phyloP scores from a whole-genome alignment of 2,888 invertebrate species.

The Catocala fraxini region DNA sequence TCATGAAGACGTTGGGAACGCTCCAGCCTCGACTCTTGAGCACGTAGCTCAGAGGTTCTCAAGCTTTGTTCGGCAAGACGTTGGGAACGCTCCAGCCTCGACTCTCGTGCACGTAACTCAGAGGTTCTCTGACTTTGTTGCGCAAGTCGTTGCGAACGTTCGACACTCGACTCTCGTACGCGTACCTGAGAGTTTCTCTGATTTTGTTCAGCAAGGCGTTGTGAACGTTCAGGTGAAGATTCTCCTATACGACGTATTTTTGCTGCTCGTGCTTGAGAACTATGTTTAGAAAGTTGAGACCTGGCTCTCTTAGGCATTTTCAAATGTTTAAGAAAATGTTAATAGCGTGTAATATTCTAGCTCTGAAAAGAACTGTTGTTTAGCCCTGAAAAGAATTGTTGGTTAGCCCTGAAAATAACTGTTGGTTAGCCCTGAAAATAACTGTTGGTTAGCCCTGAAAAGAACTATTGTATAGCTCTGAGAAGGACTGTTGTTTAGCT shows the following conservation, averaged over 20 bases:
- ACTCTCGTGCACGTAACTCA: slow-evolving; percentile 6
- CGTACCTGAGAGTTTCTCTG: slow-evolving; percentile 16
- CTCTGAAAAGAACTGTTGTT: slow-evolving; percentile 6
- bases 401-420: slow-evolving; percentile 1
- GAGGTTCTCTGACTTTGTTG: slow-evolving; percentile 14
- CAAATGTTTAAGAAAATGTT: not conserved
- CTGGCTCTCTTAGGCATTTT: slow-evolving; percentile 15
- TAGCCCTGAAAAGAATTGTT: slow-evolving; percentile 17
- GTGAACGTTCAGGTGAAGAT: slow-evolving; percentile 14
- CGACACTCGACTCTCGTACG: slow-evolving; percentile 14
- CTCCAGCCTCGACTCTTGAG: no score
- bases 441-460: no score
- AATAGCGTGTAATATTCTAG: slow-evolving; percentile 15
- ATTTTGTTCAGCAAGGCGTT: slow-evolving; percentile 16
- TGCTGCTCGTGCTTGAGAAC: slow-evolving; percentile 18
- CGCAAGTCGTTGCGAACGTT: slow-evolving; percentile 15
- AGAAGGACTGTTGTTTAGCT: not conserved
- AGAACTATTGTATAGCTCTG: no score
- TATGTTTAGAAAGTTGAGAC: slow-evolving; percentile 24
- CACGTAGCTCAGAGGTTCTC: no score
- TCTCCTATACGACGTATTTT: not conserved
- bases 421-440: no score
- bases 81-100: no score
- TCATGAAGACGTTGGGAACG: no score
- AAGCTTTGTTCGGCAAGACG: no score